A percentile compares a stretch with the other conserved stretches of the same genome.
Conservation (phyloP, 2,797 vertebrate species). For the Aulostomus chinensis region DNA sequence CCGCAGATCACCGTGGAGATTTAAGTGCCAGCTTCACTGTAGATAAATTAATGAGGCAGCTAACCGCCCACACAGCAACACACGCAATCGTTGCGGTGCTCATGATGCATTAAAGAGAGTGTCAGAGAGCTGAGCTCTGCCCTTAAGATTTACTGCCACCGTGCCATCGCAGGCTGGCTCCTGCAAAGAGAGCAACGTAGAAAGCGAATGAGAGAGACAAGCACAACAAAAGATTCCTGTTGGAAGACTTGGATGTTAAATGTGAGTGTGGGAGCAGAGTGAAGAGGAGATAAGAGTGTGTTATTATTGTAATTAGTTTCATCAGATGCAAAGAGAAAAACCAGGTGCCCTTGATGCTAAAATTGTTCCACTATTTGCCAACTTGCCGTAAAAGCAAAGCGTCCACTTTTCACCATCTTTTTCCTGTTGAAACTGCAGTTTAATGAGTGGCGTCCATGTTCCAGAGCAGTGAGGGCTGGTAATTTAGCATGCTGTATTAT, state of each 20-base stretch:
- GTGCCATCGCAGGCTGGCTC: conserved; percentile 32
- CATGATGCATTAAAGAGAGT: conserved; percentile 61
- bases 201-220: conserved; percentile 26
- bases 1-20: conserved; percentile 41
- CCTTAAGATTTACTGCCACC: conserved; percentile 52
- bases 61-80: conserved; percentile 43
- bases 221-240: neutral
- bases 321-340: neutral
- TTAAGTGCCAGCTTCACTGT: conserved; percentile 58
- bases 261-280: neutral
- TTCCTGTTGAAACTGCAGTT: conserved; percentile 33
- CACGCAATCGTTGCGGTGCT: conserved; percentile 34
- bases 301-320: conserved; percentile 15
- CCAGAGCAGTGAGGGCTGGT: conserved; percentile 41
- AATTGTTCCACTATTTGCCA: conserved; percentile 20
- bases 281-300: conserved; percentile 4
- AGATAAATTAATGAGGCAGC: conserved; percentile 64
- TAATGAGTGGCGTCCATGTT: conserved; percentile 51
- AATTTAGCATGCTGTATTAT: conserved; percentile 71
- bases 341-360: neutral
- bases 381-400: conserved; percentile 24
- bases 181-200: conserved; percentile 19
- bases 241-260: no score
- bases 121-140: conserved; percentile 50
- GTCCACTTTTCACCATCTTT: conserved; percentile 37